Evolutionary conservation across 2,888 invertebrate genomes (phyloP), one percentile per base, ranked within the genome.

Genomic region (Agriopis marginaria): DNA sequence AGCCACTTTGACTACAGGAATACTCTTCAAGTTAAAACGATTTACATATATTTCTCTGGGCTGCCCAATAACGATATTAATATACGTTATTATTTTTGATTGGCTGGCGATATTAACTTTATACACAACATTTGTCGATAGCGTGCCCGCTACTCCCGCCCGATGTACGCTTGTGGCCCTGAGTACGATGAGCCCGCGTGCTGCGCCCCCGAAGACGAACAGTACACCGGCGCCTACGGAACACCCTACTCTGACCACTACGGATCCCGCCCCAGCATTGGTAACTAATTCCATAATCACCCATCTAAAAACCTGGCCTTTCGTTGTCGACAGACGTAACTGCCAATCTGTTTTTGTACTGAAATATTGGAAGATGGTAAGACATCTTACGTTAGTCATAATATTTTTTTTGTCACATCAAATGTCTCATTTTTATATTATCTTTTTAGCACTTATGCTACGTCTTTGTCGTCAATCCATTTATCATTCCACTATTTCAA

Each of bases 151-250:
- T 97, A 97, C 86, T 97, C 97, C 51, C 96, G 97, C 59, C 96
- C 96, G 75, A 94, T 96, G 88, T 96, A 96, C 86, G 93, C 91
- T 7, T 95, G 95, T 75, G 96, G 97, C 74, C 98, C 98, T 68
- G 98, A 98, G 94, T 98, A 98, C 89, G 98, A 98, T 88, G 98
- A 98, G 89, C 98, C 98, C 49, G 98, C 98, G 8, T 98, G 98
- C 89, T 98, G 98, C 90, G 97, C 97, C 17, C 97, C 97, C 60
- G 98, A 98, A 87, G 98, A 98, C 89, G 98, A 98, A 87, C 98
- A 98, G 82, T 98, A 98, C 90, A 97, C 98, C 80, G 97, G 97
- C 80, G 97, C 98, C 80, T 98, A 98, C 89, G 98, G 97, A 71
- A 97, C 98, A 59, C 98, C 98, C 71, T 98, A 98, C 91, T 98